Evolutionary conservation across 1,140 invertebrate species (phyloP), one percentile per base, ranked within the genome.

Genomic region (Thaumatotibia leucotreta): DNA sequence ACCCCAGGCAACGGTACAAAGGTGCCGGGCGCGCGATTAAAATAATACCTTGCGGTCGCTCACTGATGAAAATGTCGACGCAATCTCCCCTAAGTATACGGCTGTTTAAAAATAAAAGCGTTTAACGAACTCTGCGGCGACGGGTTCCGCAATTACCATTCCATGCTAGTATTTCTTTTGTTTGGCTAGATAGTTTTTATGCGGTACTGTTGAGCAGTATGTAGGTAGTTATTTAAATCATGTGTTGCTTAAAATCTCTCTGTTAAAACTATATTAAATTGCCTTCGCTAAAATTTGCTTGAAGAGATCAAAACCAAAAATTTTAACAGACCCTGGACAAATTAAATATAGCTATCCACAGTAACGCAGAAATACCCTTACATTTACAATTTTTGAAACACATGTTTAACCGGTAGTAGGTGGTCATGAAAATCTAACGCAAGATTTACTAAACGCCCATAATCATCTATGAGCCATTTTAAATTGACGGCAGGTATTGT

Each of bases 101-200:
- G 73, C 82, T 80, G 74, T 81, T 85, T 86, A 84, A 84, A 84
- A 87, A 87, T 85, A 85, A 85, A 87, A 82, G 75, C 79, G 71
- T 77, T 82, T 77, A 69, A 75, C 75, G 75, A 73, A 84, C 69
- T 77, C 68, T 85, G 81, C 75, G 83, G 83, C 74, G 71, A 76
- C 74, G 74, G 73, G 70, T 72, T 61, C 61, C 29, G 58, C 32
- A 67, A 63, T 63, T 67, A 67, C 22, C 23, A 24, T 29, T 64
- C 49, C 24, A 58, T 45, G 39, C 31, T 22, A 52, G 58, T 39
- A 61, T 67, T 63, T 67, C 65, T 67, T 63, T 67, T 67, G 65
- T 63, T 67, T 35, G 66, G 64, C 39, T 45, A 20, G 39, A 45
- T 45, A 20, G 6, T 45, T 45, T 45, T 17, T 20, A 45, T 45